Evolutionary conservation across 2,888 invertebrate species (phyloP).

Genomic region (Drosophila infuscata): DNA sequence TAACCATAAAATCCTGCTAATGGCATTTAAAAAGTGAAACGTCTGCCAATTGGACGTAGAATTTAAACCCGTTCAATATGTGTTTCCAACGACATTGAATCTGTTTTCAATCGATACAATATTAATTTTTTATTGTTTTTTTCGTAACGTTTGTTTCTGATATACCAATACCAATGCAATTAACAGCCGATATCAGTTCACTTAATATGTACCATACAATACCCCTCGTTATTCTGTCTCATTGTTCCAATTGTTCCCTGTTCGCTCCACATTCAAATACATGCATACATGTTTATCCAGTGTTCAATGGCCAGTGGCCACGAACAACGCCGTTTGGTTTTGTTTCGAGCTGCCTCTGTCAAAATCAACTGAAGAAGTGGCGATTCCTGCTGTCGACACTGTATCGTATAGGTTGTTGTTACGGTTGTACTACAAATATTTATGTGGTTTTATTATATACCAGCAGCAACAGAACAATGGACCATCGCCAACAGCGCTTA

Average conservation of each 20-base stretch:
- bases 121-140: constrained; percentile 33
- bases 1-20: constrained; percentile 6
- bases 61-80: constrained; percentile 53
- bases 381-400: constrained; percentile 76
- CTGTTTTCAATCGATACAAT: constrained; percentile 69
- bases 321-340: constrained; percentile 63
- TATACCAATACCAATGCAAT: constrained; percentile 42
- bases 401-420: constrained; percentile 42
- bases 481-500: constrained; percentile 35
- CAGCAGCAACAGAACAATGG: constrained; percentile 61
- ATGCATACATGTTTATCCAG: not conserved
- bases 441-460: constrained; percentile 64
- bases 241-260: constrained; percentile 65
- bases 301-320: constrained; percentile 51
- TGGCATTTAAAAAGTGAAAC: constrained; percentile 45
- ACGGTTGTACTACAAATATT: constrained; percentile 56
- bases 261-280: not conserved
- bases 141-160: constrained; percentile 10
- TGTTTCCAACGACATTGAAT: constrained; percentile 73
- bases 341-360: constrained; percentile 36
- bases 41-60: constrained; percentile 43
- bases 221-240: constrained; percentile 53
- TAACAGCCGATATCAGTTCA: constrained; percentile 61
- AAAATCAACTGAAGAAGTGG: constrained; percentile 72
- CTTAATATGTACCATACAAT: constrained; percentile 60